Percentiles rank a stretch among this genome's conserved stretches.
These are phyloP conservation scores for Solea senegalensis DNA, from an alignment of 2,113 vertebrate species.

Conservation along the genomic window DNA sequence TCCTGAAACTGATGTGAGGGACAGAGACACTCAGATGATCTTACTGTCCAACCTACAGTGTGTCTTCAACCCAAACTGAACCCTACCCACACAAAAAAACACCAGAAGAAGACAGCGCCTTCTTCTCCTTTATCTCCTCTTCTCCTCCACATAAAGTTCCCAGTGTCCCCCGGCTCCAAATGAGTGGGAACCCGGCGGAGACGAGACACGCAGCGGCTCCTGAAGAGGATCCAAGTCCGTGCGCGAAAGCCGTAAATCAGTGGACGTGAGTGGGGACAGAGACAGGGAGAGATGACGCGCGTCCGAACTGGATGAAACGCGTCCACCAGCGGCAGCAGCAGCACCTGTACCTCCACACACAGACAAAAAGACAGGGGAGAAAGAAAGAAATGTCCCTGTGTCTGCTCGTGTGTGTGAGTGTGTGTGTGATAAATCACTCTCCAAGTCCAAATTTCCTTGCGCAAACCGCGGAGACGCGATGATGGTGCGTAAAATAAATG, in stretches of 20 bases:
- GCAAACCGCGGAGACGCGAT: not conserved
- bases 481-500: not conserved
- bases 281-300: constrained; percentile 37
- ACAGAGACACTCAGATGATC: not conserved
- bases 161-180: constrained; percentile 33
- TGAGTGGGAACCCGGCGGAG: not conserved
- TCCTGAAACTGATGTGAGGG: constrained; percentile 20
- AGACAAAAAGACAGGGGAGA: too few species aligned
- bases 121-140: not conserved
- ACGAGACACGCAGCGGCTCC: not conserved
- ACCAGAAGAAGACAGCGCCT: not conserved
- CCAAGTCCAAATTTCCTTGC: not conserved
- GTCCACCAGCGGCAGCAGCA: too few species aligned
- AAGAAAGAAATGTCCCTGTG: too few species aligned
- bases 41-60: not conserved
- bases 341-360: too few species aligned
- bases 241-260: constrained; percentile 31
- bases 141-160: constrained; percentile 62
- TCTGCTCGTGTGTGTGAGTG: not conserved
- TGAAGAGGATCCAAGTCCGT: constrained; percentile 16
- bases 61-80: not conserved
- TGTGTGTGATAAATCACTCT: not conserved
- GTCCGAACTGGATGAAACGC: constrained; percentile 14
- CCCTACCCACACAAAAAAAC: too few species aligned
- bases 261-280: constrained; percentile 20